These are phyloP conservation scores for Dinomys branickii DNA, from an alignment of 2,113 vertebrate genomes.

Conservation along the genomic window DNA sequence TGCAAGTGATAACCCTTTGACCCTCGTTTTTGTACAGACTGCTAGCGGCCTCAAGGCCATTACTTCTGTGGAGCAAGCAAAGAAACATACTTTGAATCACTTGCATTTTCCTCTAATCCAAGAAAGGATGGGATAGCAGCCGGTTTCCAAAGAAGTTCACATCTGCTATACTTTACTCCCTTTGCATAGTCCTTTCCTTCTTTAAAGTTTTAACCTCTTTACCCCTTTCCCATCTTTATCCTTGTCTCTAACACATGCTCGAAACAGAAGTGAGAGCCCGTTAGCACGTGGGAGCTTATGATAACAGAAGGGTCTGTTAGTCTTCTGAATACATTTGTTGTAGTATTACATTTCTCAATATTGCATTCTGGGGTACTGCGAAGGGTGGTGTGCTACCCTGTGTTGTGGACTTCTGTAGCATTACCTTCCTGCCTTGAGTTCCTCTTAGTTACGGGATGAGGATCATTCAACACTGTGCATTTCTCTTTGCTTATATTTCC, in stretches of 20 bases:
- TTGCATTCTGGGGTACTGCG: background rate
- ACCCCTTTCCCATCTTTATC: background rate
- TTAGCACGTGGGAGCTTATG: background rate
- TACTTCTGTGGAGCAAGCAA: background rate
- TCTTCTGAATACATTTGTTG: background rate
- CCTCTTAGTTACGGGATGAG: background rate
- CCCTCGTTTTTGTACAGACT: background rate
- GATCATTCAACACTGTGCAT: background rate
- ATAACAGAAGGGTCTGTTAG: background rate
- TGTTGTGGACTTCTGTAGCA: background rate
- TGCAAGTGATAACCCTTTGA: background rate
- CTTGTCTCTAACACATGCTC: background rate
- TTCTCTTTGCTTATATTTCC: conserved; percentile 27
- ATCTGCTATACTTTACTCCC: background rate
- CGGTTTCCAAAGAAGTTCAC: background rate
- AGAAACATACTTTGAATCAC: background rate
- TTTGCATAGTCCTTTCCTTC: background rate
- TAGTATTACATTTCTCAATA: background rate
- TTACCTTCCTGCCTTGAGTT: background rate
- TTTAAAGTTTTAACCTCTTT: background rate
- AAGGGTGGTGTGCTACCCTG: background rate
- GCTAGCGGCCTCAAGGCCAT: background rate
- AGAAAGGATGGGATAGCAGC: background rate
- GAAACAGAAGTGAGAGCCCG: conserved; percentile 17
- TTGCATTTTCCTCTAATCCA: background rate